Base-by-base conservation (phyloP, 30 jellyfish, hydroid and myxozoan species). In the Mastigias papua region DNA sequence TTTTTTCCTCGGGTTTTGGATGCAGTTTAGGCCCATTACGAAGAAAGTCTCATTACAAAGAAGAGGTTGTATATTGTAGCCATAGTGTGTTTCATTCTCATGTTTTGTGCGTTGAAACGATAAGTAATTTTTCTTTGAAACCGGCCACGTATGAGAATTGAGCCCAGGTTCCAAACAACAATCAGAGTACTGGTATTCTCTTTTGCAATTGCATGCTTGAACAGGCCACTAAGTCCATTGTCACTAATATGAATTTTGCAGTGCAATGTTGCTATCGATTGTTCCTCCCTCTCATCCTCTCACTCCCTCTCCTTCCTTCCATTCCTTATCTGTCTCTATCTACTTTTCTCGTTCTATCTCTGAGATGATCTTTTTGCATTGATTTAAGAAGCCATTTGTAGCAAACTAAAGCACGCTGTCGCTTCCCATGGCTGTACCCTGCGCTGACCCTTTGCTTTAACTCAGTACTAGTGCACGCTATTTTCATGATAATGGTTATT, bases 21-120 rank as follows among this genome's bases (percentile, higher is more conserved):
- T 25, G 42, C 74, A 27, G 76, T 22, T 60, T 77, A 77, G 88
- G 88, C 88, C 88, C 88, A 77, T 77, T 54, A 20, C 32, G 20
- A 27, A 22, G 42, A 34, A 77, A 63, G 88, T 77, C 78, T 58
- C 78, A 54, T 63, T 63, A 77, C 61, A 77, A 77, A 54, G 88
- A 57, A 63, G 88, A 77, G 78, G 88, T 77, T 57, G 74, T 77
- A 42, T 63, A 26, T 63, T 63, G 26, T 6, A 26, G 0, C 74
- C 74, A 63, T 17, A 6, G 46, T 20, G 17, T 63, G 74, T 63
- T 27, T 63, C 74, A 10, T 27, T 63, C 17, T 63, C 74, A 25
- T 63, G 15, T 63, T 63, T 63, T 63, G n/a, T 63, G 19, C 26
- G 19, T 63, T n/a, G 26, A n/a, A 63, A 25, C 23, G 37, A 7